Conservation (phyloP, 1,140 invertebrate genomes). For the Palaemon carinicauda region DNA sequence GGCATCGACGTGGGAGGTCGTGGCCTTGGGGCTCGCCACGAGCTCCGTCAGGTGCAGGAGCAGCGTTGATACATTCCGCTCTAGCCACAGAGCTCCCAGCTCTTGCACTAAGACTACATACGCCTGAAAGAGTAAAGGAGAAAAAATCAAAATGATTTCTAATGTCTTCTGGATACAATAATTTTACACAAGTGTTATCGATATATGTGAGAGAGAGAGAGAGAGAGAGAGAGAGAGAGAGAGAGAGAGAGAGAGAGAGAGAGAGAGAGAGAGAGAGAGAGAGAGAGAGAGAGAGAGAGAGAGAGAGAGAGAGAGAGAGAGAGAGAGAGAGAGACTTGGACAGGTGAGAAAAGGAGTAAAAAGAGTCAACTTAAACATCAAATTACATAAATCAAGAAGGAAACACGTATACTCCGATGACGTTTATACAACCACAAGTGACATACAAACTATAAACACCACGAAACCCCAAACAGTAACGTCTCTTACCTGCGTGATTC, state of each 20-base stretch:
- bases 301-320: too few relatives aligned
- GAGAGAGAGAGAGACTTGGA: too few relatives aligned
- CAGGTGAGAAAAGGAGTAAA: too few relatives aligned
- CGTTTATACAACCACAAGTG: too few relatives aligned
- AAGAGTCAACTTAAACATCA: too few relatives aligned
- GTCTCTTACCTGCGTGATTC: constrained; percentile 90
- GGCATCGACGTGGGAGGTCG: constrained; percentile 86
- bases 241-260: neutral
- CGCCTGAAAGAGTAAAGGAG: constrained; percentile 46
- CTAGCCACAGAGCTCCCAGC: constrained; percentile 92
- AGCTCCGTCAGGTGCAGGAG: constrained; percentile 90
- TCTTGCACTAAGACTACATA: constrained; percentile 73
- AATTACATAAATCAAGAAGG: too few relatives aligned
- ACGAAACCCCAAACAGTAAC: too few relatives aligned
- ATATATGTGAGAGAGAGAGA: neutral
- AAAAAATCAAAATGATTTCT: neutral
- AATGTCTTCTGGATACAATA: neutral
- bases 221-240: neutral
- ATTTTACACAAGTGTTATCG: neutral
- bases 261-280: neutral
- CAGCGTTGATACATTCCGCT: constrained; percentile 86
- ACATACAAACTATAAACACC: too few relatives aligned
- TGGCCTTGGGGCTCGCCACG: constrained; percentile 75
- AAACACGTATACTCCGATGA: too few relatives aligned
- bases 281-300: constrained; percentile 61